Conservation (phyloP, 2,797 vertebrate genomes). For the Molossus alvarezi region DNA sequence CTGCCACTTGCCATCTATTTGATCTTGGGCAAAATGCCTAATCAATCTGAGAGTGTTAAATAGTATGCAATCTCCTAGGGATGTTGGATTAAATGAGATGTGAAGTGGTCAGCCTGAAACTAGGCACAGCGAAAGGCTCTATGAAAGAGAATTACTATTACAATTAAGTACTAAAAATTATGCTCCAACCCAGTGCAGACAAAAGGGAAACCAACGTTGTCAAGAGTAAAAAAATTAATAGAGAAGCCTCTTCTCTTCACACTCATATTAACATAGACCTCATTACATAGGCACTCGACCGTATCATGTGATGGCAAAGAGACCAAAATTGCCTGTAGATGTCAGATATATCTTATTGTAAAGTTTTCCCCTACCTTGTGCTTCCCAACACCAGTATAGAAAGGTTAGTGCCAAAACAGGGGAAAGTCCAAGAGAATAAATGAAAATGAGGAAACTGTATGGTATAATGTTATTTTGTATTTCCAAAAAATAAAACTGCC, state of each 20-base stretch:
- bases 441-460: constrained; percentile 30
- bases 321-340: constrained; percentile 27
- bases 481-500: constrained; percentile 13
- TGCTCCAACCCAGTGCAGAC: not conserved
- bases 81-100: not conserved
- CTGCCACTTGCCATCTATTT: not conserved
- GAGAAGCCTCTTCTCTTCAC: not conserved
- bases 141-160: constrained; percentile 18
- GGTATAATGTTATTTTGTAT: not conserved
- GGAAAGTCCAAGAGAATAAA: not conserved
- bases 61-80: not conserved
- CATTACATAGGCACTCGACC: not conserved
- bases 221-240: not conserved
- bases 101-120: not conserved
- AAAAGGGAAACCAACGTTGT: not conserved
- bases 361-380: not conserved
- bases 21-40: not conserved
- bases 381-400: constrained; percentile 29
- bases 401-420: not conserved
- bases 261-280: constrained; percentile 3
- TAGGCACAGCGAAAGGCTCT: not conserved
- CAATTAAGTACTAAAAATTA: constrained; percentile 33
- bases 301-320: not conserved
- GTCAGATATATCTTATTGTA: constrained; percentile 16
- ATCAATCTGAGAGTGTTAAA: not conserved